Evolutionary conservation across 1,140 invertebrate species (phyloP), one percentile per base, ranked within the genome.

Genomic region (Uloborus diversus): DNA sequence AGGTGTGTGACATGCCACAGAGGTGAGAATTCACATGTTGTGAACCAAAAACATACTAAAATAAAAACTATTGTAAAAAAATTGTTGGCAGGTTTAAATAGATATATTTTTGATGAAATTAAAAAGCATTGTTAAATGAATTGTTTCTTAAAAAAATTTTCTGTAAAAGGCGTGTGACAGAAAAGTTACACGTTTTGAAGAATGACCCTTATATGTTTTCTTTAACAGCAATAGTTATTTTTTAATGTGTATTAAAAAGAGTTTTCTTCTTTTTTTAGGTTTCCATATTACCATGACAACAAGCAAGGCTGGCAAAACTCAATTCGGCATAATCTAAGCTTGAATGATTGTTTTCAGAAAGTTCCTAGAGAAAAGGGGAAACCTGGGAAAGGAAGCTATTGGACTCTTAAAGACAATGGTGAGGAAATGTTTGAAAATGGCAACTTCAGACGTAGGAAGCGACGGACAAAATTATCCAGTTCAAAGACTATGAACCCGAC

Each of bases 271-370:
- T 27, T 49, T 49, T 66, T 28, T 76, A 83, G 88, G 33, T 90
- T 90, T 83, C 90, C 90, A 14, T 90, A 89, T 84, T 90, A 90
- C 82, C 87, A 88, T 69, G 88, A 89, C 61, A 90, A 89, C 82
- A 90, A 90, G 79, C 90, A 90, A 85, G 90, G 90, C 23, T 91
- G 91, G 90, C 91, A 91, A 84, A 91, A 91, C 84, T 90, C 88
- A 4, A 92, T 91, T 59, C 86, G 90, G 25, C 90, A 91, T 84
- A 91, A 91, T 83, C 85, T 91, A 4, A 88, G 87, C 42, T 85
- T 90, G 5, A 90, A 90, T 83, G 89, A 90, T 81, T 91, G 89
- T 82, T 90, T 90, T 83, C 79, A 89, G 59, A 90, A 90, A 85
- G 87, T 90, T n/a, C 85, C 88, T 0, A 82, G 89, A 53, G 88